These are phyloP conservation scores for Dunckerocampus dactyliophorus DNA, from an alignment of 2,113 vertebrate species.

Conservation along the genomic window DNA sequence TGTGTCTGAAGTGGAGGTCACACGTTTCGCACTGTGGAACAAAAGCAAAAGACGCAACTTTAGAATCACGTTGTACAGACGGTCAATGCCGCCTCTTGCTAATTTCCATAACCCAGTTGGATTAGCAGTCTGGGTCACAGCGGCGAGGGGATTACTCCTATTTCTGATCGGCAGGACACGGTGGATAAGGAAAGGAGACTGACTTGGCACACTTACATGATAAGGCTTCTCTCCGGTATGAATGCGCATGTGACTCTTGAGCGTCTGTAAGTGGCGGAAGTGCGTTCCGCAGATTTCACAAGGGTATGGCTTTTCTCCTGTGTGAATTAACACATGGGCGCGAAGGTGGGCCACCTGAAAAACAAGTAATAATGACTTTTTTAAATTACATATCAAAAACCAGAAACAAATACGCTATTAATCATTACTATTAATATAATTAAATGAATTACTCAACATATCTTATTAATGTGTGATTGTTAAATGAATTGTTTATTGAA, in stretches of 20 bases:
- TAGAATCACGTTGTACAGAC: not conserved
- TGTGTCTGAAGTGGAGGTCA: constrained; percentile 96
- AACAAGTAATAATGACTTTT: not conserved
- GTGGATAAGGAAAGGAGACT: constrained; percentile 9
- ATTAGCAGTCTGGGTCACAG: constrained; percentile 23
- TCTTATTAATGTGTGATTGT: no score
- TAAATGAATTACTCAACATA: no score
- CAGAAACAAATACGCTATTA: no score
- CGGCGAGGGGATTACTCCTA: constrained; percentile 23
- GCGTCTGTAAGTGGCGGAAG: constrained; percentile 93
- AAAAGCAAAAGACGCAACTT: not conserved
- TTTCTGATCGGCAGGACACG: constrained; percentile 10
- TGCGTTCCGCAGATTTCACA: constrained; percentile 94
- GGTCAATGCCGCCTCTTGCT: not conserved
- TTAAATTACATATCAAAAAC: no score
- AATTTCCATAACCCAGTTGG: constrained; percentile 1
- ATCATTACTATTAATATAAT: no score
- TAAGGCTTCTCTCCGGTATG: constrained; percentile 98
- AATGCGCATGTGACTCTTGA: constrained; percentile 96
- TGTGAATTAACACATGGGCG: constrained; percentile 94
- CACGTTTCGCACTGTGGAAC: constrained; percentile 90
- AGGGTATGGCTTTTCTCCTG: constrained; percentile 93
- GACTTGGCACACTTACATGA: constrained; percentile 79
- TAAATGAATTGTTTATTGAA: no score
- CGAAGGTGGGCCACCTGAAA: constrained; percentile 92